phyloP scores from a whole-genome alignment of 1,140 invertebrate species.

The Pseudomyrmex flavicornis region DNA sequence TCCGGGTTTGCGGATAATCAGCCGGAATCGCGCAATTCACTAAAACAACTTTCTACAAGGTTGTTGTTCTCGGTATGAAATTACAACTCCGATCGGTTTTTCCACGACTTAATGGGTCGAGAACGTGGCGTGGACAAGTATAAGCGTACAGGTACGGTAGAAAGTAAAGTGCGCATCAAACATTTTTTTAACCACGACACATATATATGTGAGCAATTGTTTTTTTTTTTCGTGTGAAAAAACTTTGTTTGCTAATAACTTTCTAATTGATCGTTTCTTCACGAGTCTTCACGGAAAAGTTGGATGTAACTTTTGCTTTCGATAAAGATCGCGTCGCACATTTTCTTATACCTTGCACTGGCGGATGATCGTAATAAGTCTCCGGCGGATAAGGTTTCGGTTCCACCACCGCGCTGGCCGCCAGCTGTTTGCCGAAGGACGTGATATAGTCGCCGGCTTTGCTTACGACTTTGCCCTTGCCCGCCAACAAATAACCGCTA shows the following conservation, averaged over 20 bases:
- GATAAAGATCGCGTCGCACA: background rate
- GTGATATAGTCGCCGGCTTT: constrained; percentile 91
- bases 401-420: constrained; percentile 89
- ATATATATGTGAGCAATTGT: background rate
- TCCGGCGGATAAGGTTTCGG: constrained; percentile 79
- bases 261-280: background rate
- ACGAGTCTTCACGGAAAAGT: background rate
- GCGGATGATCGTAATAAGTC: constrained; percentile 70
- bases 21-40: background rate
- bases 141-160: constrained; percentile 20
- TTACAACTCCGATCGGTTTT: constrained; percentile 37
- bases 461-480: constrained; percentile 90
- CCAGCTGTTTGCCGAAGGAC: constrained; percentile 91
- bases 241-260: background rate
- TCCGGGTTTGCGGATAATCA: constrained; percentile 22
- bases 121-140: background rate
- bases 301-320: background rate
- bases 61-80: constrained; percentile 8
- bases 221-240: background rate
- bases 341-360: constrained; percentile 21
- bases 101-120: constrained; percentile 22
- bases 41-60: constrained; percentile 30
- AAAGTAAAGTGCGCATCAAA: constrained; percentile 31
- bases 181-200: background rate
- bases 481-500: constrained; percentile 90